Evolutionary conservation across 2,113 vertebrate species (phyloP).

Genomic region (Chaetorhynchus papuensis): DNA sequence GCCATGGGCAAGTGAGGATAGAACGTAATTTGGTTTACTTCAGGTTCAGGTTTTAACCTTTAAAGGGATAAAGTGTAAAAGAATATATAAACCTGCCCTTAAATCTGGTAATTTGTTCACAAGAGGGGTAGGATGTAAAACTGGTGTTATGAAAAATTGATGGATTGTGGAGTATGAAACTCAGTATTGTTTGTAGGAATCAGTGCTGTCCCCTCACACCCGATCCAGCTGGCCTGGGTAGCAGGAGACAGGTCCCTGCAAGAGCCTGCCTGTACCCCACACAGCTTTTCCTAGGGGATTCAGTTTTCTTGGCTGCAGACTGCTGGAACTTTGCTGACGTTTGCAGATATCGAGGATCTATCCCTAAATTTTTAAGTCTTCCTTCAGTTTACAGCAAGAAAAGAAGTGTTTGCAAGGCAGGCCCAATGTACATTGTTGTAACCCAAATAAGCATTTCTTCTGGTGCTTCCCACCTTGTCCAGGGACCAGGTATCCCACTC

Average conservation of each 20-base stretch:
- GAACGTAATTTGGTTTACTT: background rate
- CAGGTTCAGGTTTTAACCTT: background rate
- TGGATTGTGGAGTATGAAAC: background rate
- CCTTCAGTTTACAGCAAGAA: background rate
- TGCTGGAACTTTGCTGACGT: background rate
- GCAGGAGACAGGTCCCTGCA: background rate
- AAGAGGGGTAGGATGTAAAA: background rate
- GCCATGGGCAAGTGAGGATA: background rate
- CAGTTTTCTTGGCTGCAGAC: background rate
- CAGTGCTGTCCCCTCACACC: rapidly evolving
- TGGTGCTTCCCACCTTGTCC: background rate
- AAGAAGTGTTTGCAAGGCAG: background rate
- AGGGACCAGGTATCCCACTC: background rate
- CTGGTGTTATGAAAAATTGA: rapidly evolving
- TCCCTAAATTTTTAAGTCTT: background rate
- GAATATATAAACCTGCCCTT: background rate
- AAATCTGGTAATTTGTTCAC: background rate
- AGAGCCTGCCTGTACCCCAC: background rate
- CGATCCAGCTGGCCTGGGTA: background rate
- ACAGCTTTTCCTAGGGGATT: background rate
- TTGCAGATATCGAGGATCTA: background rate
- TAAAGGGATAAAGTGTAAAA: background rate
- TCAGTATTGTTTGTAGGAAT: background rate
- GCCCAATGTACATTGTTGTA: rapidly evolving
- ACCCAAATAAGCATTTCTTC: background rate